Conservation (phyloP, 2,113 vertebrate genomes). For the Ascaphus truei region DNA sequence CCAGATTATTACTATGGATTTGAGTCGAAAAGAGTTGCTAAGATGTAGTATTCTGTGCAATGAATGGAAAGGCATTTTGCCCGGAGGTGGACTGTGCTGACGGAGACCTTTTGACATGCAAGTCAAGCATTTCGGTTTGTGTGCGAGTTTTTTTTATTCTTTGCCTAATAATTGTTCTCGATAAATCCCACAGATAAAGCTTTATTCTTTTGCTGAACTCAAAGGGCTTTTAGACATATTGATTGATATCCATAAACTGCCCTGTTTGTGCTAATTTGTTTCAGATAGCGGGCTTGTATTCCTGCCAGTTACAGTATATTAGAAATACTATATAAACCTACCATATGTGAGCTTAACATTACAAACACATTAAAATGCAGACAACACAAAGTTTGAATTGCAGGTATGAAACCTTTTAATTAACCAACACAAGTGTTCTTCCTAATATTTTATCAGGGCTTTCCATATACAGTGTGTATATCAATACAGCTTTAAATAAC, state of each 20-base stretch:
- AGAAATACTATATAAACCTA: too few species aligned
- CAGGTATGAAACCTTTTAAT: too few species aligned
- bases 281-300: too few species aligned
- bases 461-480: too few species aligned
- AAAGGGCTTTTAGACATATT: neutral
- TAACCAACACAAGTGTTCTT: too few species aligned
- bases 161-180: neutral
- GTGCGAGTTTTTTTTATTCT: neutral
- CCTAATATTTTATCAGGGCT: too few species aligned
- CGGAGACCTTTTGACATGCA: neutral
- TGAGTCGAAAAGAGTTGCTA: neutral
- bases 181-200: constrained; percentile 9
- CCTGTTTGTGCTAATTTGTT: too few species aligned
- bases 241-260: neutral
- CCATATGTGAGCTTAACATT: too few species aligned
- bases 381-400: too few species aligned
- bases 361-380: too few species aligned
- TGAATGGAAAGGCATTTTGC: constrained; percentile 14
- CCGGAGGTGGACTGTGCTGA: constrained; percentile 15
- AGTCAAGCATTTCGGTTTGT: constrained; percentile 5
- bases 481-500: too few species aligned
- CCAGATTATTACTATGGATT: neutral
- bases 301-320: too few species aligned
- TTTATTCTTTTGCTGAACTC: constrained; percentile 17
- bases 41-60: neutral